Base-by-base conservation (phyloP, 2,888 invertebrate genomes). In the Ferrisia virgata region DNA sequence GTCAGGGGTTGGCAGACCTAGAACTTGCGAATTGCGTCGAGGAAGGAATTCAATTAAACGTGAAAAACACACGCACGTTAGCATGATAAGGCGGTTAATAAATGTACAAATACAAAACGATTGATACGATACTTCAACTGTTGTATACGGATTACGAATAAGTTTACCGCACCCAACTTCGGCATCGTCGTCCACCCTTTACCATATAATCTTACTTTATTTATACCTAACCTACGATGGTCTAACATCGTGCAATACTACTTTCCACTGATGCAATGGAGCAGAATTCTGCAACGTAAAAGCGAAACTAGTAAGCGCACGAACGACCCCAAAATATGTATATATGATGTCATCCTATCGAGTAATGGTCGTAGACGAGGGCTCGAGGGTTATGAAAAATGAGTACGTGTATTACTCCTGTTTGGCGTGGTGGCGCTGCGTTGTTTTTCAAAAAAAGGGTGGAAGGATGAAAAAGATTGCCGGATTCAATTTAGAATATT, bases 31-130 rank as follows among this genome's bases (percentile, higher is more conserved):
- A n/a, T n/a, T n/a, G n/a, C n/a, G n/a, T 43, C 43, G 15, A 47
- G n/a, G 40, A 15, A 53, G 53, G 22, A 64, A 64, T 64, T 64
- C 64, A 64, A 64, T 64, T 64, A 64, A 64, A 28, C 15, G 28
- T 11, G 28, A 64, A 64, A 64, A 64, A 64, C 64, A 64, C 64
- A 64, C 64, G 64, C 64, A 64, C 64, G 28, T 64, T 64, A 64
- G 64, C 64, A 64, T 64, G 64, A 64, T 64, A 53, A 53, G 53
- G 22, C 8, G 53, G 53, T 53, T 53, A 53, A 11, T 13, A 22
- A 53, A 53, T 22, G 53, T 53, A n/a, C n/a, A n/a, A n/a, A n/a
- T n/a, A n/a, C n/a, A n/a, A n/a, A 53, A 53, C 53, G 22, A 53
- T 53, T 53, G 53, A 53, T 53, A 53, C 53, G 22, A n/a, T n/a